phyloP scores from a whole-genome alignment of 2,888 invertebrate genomes.

The Flabesymbios commensalis region DNA sequence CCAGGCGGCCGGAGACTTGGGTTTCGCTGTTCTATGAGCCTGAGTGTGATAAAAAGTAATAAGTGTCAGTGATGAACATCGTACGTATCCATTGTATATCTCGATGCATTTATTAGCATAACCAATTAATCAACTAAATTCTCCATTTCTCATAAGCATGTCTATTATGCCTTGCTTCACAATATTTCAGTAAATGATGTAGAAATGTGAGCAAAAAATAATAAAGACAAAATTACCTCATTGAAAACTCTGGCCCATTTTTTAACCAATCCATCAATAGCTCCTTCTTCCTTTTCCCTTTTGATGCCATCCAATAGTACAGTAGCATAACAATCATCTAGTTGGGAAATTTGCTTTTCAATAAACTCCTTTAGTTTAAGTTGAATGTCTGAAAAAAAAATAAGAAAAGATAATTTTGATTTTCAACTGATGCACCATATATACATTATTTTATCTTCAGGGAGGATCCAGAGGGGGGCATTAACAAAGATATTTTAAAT shows the following conservation, averaged over 20 bases:
- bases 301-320: background rate
- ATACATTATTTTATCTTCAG: no score
- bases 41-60: no score
- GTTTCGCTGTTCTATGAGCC: no score
- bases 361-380: constrained; percentile 2
- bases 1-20: no score
- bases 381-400: no score
- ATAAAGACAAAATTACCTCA: background rate
- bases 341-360: background rate
- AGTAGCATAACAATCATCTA: background rate
- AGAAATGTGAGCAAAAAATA: no score
- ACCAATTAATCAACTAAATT: background rate
- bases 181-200: no score
- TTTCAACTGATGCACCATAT: no score
- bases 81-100: background rate
- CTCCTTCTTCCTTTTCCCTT: background rate
- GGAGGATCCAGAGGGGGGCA: no score
- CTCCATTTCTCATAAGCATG: background rate
- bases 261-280: background rate
- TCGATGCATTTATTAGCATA: background rate
- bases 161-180: background rate
- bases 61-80: no score
- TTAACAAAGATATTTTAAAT: background rate
- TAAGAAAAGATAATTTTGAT: no score
- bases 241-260: background rate